Conservation (phyloP, 2,888 invertebrate genomes). For the Pristionchus maxplancki region DNA sequence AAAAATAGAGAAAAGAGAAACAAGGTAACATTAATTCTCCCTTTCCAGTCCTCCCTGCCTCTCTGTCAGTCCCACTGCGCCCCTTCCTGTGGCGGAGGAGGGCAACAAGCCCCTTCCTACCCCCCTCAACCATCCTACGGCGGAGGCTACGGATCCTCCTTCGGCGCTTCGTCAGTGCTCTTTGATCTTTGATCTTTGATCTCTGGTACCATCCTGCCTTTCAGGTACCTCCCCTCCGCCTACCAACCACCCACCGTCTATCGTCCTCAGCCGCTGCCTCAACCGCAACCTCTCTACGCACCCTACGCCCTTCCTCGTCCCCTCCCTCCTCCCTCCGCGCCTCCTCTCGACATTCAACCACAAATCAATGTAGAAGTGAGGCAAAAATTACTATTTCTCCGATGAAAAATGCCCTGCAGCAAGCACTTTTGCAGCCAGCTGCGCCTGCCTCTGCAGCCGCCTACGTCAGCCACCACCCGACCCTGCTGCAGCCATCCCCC, state of each 20-base stretch:
- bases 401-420: too few species aligned
- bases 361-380: background rate
- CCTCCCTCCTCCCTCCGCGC: background rate
- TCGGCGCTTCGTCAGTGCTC: background rate
- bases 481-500: background rate
- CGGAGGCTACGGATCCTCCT: background rate
- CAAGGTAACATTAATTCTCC: too few species aligned
- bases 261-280: background rate
- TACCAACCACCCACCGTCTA: constrained; percentile 17
- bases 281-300: background rate
- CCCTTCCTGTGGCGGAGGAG: background rate
- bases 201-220: background rate
- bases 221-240: constrained; percentile 10
- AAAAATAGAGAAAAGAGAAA: too few species aligned
- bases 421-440: background rate
- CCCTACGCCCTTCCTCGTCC: constrained; percentile 17
- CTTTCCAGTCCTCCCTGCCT: constrained; percentile 1
- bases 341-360: background rate
- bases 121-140: background rate
- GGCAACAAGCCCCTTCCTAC: background rate
- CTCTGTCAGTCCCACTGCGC: constrained; percentile 22
- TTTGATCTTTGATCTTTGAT: background rate
- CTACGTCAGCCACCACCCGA: constrained; percentile 18
- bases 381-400: background rate
- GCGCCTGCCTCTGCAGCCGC: background rate